A percentile compares a stretch with the other conserved stretches of the same genome.
Conservation (phyloP, 2,888 invertebrate genomes). For the Pammene aurita region DNA sequence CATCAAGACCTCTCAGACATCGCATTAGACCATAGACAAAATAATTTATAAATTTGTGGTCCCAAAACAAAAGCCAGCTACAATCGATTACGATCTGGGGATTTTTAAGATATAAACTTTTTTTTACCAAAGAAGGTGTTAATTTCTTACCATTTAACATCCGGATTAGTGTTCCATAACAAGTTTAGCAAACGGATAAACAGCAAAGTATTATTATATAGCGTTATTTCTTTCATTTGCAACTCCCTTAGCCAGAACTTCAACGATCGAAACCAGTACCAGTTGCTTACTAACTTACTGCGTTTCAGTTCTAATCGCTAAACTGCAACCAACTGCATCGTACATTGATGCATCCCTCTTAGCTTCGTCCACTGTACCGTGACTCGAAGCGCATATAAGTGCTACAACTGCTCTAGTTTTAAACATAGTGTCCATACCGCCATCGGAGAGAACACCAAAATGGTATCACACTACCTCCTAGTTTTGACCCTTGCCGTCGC, state of each 20-base stretch:
- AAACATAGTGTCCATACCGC: constrained; percentile 74
- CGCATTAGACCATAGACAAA: no score
- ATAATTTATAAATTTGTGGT: no score
- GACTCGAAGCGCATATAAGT: constrained; percentile 81
- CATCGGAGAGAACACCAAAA: constrained; percentile 74
- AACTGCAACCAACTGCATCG: constrained; percentile 67
- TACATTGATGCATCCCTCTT: constrained; percentile 80
- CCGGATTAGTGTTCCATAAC: background rate
- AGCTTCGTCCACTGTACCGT: constrained; percentile 73
- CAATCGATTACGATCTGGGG: no score
- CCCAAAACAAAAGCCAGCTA: no score
- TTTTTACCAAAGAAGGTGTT: background rate
- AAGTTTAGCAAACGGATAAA: constrained; percentile 2
- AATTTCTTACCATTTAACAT: background rate
- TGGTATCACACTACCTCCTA: constrained; percentile 84
- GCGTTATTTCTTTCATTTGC: constrained; percentile 28
- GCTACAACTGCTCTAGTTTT: constrained; percentile 70
- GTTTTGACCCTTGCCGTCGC: constrained; percentile 81
- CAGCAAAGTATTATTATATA: constrained; percentile 25
- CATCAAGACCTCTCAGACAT: no score
- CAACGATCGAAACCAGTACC: background rate
- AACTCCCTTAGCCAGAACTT: background rate
- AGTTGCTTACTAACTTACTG: constrained; percentile 5
- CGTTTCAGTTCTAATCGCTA: constrained; percentile 43
- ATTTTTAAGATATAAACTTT: no score